phyloP scores from a whole-genome alignment of 2,113 vertebrate species.

The Tachysurus vachellii region DNA sequence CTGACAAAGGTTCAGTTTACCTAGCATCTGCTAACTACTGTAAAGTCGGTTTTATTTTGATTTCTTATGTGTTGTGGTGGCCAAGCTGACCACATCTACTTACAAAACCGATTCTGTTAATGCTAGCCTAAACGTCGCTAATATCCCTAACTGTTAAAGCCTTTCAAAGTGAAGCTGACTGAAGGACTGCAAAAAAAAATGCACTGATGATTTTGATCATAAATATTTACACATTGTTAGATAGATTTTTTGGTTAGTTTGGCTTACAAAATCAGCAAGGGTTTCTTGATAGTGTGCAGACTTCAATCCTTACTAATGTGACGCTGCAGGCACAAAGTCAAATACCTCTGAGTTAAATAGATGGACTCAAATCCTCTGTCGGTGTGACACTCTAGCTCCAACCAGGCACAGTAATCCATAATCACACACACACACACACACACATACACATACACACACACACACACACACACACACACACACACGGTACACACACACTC shows the following conservation, averaged over 20 bases:
- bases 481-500: constrained; percentile 7
- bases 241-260: not conserved
- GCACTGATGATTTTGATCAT: not conserved
- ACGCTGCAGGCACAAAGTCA: constrained; percentile 18
- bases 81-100: not conserved
- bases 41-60: not conserved
- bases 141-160: not conserved
- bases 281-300: not conserved
- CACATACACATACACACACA: not conserved
- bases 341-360: constrained; percentile 35
- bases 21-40: not conserved
- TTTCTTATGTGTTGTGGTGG: not conserved
- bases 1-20: no score
- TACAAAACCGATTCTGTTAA: not conserved
- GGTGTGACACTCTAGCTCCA: constrained; percentile 38
- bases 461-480: constrained; percentile 11
- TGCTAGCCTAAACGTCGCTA: not conserved
- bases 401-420: constrained; percentile 30
- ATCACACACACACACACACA: constrained; percentile 20
- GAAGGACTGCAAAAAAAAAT: not conserved
- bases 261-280: no score
- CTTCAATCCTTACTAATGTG: constrained; percentile 1
- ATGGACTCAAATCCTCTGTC: constrained; percentile 46
- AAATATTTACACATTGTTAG: not conserved
- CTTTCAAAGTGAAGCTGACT: not conserved